Conservation (phyloP, 2,113 vertebrate species). For the Morone saxatilis region DNA sequence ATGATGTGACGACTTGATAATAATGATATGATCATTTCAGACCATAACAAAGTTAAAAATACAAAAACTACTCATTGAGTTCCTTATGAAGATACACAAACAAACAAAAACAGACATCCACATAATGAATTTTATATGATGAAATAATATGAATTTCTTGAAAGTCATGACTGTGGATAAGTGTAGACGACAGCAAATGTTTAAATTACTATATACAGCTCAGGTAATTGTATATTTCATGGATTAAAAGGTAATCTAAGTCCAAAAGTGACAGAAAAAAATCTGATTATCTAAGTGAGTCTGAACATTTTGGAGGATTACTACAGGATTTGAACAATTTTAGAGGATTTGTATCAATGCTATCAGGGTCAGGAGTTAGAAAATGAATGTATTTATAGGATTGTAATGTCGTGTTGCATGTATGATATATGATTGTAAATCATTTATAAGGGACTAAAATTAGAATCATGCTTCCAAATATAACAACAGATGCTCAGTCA, state of each 20-base stretch:
- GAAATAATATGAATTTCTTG: neutral
- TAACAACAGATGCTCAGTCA: slow-evolving; percentile 39
- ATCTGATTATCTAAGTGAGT: neutral
- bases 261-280: neutral
- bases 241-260: neutral
- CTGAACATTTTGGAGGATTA: slow-evolving; percentile 23
- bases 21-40: neutral
- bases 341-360: neutral
- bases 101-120: neutral
- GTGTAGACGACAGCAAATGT: neutral
- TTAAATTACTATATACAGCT: neutral
- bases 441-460: slow-evolving; percentile 36
- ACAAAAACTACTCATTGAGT: neutral
- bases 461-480: slow-evolving; percentile 40
- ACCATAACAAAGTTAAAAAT: neutral
- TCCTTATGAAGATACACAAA: neutral
- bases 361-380: neutral
- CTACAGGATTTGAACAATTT: neutral
- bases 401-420: neutral
- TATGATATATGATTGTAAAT: slow-evolving; percentile 11
- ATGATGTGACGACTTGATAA: neutral
- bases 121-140: neutral
- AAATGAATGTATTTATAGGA: slow-evolving; percentile 28
- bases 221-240: neutral
- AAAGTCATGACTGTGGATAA: neutral